Evolutionary conservation across 2,797 vertebrate genomes (phyloP).

Genomic region (Peromyscus attwateri): DNA sequence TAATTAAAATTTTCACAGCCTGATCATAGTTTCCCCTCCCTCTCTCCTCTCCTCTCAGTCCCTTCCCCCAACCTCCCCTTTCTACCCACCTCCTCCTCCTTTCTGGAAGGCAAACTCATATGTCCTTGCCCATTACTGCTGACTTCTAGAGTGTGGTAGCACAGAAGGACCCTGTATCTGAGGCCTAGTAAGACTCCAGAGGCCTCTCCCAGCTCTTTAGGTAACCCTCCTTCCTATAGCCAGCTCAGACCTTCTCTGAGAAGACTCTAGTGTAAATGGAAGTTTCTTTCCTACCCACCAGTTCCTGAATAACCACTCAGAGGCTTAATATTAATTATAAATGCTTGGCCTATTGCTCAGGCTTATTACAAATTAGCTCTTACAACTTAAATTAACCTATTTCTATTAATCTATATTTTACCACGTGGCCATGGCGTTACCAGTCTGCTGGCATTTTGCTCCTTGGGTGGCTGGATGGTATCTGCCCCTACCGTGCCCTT

Average conservation of each 20-base stretch:
- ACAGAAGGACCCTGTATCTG: background rate
- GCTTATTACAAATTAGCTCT: too few species aligned
- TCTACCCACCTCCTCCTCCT: background rate
- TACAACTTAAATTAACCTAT: too few species aligned
- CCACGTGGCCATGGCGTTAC: too few species aligned
- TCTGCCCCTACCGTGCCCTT: too few species aligned
- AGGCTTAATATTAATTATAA: too few species aligned
- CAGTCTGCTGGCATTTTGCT: too few species aligned
- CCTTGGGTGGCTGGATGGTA: too few species aligned
- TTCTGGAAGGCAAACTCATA: background rate
- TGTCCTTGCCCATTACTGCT: background rate
- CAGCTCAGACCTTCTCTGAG: background rate
- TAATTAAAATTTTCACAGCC: background rate
- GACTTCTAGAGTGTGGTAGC: background rate
- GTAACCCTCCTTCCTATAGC: background rate
- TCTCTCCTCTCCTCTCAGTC: background rate
- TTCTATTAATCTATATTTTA: too few species aligned
- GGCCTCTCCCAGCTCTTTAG: background rate
- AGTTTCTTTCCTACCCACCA: too few species aligned
- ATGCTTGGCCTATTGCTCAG: too few species aligned
- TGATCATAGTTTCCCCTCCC: background rate
- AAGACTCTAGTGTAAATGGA: background rate
- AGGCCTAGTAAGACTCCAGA: background rate
- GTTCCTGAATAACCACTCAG: too few species aligned
- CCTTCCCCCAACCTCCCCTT: background rate